phyloP scores from a whole-genome alignment of 2,797 vertebrate species.

The Discoglossus pictus region DNA sequence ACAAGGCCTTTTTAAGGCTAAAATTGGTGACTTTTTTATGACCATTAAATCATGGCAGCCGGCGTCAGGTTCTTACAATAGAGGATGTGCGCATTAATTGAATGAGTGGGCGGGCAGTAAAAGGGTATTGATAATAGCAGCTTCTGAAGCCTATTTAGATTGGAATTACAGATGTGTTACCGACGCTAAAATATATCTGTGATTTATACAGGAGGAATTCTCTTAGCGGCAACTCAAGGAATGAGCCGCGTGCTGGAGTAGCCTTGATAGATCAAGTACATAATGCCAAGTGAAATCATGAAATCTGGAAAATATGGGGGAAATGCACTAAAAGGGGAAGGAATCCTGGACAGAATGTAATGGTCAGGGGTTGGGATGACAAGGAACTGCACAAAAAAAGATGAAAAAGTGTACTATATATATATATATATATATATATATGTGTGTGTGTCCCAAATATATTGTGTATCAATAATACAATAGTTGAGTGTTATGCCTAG shows the following conservation, averaged over 20 bases:
- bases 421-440: no score
- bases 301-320: no score
- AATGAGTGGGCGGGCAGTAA: conserved; percentile 52
- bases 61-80: conserved; percentile 51
- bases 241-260: background rate
- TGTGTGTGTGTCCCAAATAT: no score
- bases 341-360: no score
- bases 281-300: conserved; percentile 36
- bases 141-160: conserved; percentile 54
- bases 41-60: conserved; percentile 56
- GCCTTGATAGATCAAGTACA: conserved; percentile 21
- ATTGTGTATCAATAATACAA: no score
- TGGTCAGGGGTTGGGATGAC: no score
- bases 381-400: no score
- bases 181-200: conserved; percentile 18
- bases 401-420: no score
- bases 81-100: conserved; percentile 57
- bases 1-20: conserved; percentile 54
- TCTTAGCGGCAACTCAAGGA: background rate
- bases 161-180: conserved; percentile 34
- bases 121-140: conserved; percentile 61
- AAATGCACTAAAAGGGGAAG: no score
- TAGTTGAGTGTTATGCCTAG: no score
- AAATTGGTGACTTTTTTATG: conserved; percentile 60
- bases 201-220: conserved; percentile 23